These are phyloP conservation scores for Mobula hypostoma DNA, from an alignment of 2,113 vertebrate species.

Conservation along the genomic window DNA sequence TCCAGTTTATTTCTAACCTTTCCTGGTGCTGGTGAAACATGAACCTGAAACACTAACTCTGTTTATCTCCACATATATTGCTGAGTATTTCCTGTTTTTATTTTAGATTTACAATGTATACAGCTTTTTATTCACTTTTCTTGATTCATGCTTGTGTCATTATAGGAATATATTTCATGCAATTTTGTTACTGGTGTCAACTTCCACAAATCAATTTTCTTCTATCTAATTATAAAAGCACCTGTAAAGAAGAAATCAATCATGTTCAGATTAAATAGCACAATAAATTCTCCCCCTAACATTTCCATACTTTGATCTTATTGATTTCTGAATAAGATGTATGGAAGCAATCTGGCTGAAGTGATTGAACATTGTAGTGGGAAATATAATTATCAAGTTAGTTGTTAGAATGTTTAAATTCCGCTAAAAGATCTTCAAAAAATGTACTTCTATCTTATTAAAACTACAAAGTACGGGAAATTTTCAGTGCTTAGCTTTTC, in stretches of 20 bases:
- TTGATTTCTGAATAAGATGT: not conserved
- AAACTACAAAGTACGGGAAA: not conserved
- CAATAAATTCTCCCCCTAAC: no score
- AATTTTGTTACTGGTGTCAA: not conserved
- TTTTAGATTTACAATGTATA: no score
- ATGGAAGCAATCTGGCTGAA: not conserved
- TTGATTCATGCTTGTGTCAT: not conserved
- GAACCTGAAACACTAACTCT: no score
- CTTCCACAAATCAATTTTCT: not conserved
- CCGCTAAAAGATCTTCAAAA: not conserved
- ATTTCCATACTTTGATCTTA: no score
- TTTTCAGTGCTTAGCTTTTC: not conserved
- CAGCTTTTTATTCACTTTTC: no score
- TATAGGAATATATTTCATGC: not conserved
- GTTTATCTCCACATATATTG: no score
- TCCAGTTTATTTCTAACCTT: no score
- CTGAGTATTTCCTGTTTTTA: no score
- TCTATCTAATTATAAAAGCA: no score
- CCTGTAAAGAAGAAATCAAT: no score
- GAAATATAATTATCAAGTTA: not conserved
- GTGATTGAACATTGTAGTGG: not conserved
- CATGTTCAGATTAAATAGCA: no score
- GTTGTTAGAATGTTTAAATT: not conserved
- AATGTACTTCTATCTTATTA: not conserved
- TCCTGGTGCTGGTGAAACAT: no score